Base-by-base conservation (phyloP, 2,888 invertebrate species). In the Acanthacorydalis orientalis region DNA sequence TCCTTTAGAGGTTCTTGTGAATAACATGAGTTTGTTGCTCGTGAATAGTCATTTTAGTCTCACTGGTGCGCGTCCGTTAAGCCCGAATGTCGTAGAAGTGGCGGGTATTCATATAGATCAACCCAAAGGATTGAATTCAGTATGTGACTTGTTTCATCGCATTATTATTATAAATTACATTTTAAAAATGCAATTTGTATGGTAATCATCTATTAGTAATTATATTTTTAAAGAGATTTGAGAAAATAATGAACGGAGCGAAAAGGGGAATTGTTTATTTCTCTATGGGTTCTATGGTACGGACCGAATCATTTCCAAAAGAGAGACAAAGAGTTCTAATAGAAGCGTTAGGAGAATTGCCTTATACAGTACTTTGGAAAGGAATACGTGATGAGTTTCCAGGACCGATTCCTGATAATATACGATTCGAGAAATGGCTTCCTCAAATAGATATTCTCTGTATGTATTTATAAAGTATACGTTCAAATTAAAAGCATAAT, bases 261-360 rank as follows among this genome's bases (percentile, higher is more conserved):
- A 43, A 52, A 39, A 53, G 59, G 15, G 64, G 64, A 7, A 67
- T 74, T 23, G 70, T 77, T 48, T 75, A 72, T 57, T 72, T 75
- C 64, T 73, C 73, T 52, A 72, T 76, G 54, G 76, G 76, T 9
- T 75, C 75, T 7, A 72, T 75, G 69, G 64, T 77, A 1, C 60
- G 68, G 16, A 70, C 72, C 34, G 74, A 74, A 57, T 69, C 70
- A 1, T 70, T 75, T 51, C 69, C 74, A 1, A 60, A 59, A 35
- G 63, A 67, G 14, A 68, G 62, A 51, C 55, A 73, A 42, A 60
- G 65, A 50, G 64, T 64, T 46, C 68, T 77, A 52, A 68, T 75
- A 52, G 60, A 62, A 31, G 73, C 68, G 1, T 65, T 76, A 51
- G 68, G 70, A 0, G 64, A 68, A 35, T 55, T 77, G 40, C 67